Evolutionary conservation across 2,113 vertebrate species (phyloP).

Genomic region (Epinephelus moara): DNA sequence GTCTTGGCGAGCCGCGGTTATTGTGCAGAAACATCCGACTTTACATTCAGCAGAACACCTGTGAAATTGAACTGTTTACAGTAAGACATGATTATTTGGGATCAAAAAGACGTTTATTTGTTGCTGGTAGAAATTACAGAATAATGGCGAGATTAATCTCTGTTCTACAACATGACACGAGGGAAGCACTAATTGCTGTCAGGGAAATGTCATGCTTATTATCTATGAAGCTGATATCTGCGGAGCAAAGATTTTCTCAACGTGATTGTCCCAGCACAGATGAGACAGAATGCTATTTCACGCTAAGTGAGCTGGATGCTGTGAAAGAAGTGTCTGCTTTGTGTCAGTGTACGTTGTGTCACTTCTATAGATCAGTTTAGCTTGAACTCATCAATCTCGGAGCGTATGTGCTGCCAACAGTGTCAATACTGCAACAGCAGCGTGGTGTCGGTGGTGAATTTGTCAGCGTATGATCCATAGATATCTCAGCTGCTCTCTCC

Average conservation of each 20-base stretch:
- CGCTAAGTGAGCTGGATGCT: neutral
- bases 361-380: conserved; percentile 18
- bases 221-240: conserved; percentile 16
- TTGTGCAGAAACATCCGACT: neutral
- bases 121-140: neutral
- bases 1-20: neutral
- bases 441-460: conserved; percentile 50
- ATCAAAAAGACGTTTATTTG: neutral
- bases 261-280: conserved; percentile 28
- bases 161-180: conserved; percentile 12
- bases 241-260: conserved; percentile 25
- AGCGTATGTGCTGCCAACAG: neutral
- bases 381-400: conserved; percentile 47
- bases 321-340: conserved; percentile 6
- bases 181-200: conserved; percentile 45
- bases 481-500: conserved; percentile 61
- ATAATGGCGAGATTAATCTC: conserved; percentile 14
- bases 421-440: conserved; percentile 45
- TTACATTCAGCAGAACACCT: neutral
- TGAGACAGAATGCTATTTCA: conserved; percentile 4
- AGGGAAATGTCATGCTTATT: conserved; percentile 53
- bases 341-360: conserved; percentile 16
- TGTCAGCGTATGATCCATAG: conserved; percentile 67
- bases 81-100: neutral
- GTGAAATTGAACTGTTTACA: neutral